These are phyloP conservation scores for Capitulum mitella DNA, from an alignment of 2,888 invertebrate genomes.

Conservation along the genomic window DNA sequence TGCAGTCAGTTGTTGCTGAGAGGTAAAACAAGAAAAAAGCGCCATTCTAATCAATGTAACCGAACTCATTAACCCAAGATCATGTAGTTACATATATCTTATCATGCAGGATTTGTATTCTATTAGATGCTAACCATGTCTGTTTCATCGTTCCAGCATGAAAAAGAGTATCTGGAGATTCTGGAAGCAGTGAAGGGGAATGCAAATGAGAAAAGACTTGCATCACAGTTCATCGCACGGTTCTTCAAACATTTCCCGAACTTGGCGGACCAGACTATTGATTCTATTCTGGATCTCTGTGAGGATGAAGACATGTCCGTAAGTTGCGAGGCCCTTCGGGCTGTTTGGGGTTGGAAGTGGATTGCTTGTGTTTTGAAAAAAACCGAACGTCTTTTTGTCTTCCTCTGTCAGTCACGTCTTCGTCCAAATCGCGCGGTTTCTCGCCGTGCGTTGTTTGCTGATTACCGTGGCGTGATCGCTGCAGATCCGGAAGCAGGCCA, in stretches of 20 bases:
- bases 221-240: conserved; percentile 89
- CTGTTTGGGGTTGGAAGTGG: no score
- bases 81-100: no score
- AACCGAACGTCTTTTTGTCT: conserved; percentile 24
- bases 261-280: conserved; percentile 75
- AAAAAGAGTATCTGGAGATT: conserved; percentile 77
- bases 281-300: conserved; percentile 87
- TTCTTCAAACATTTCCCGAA: conserved; percentile 88
- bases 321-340: no score
- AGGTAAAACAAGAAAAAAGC: no score
- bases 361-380: no score
- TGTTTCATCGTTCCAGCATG: conserved; percentile 76
- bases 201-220: conserved; percentile 81
- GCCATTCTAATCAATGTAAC: no score
- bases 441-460: no score
- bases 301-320: conserved; percentile 90
- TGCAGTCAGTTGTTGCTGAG: no score
- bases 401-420: not conserved
- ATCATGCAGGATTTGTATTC: conserved; percentile 16
- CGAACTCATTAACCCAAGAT: no score
- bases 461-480: no score
- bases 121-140: no score
- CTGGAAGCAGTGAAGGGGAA: conserved; percentile 80
- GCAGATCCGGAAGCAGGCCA: conserved; percentile 88
- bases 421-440: not conserved